phyloP scores from a whole-genome alignment of 2,888 invertebrate genomes.

The Prenolepis imparis region DNA sequence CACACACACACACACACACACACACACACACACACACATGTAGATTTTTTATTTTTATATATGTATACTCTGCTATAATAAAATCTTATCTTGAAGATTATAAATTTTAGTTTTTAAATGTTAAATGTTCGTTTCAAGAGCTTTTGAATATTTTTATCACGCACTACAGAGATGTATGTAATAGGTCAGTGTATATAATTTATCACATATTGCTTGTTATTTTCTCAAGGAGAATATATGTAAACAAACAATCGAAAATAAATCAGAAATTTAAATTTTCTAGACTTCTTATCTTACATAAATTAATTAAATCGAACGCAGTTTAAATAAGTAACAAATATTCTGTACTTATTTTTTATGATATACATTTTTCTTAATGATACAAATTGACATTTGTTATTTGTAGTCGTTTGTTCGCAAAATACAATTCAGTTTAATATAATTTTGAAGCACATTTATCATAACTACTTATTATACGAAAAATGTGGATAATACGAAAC shows the following conservation, averaged over 20 bases:
- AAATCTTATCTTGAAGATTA: not conserved
- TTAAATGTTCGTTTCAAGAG: too few species aligned
- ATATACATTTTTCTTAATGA: not conserved
- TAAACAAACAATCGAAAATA: not conserved
- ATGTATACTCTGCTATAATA: not conserved
- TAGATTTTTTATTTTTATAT: too few species aligned
- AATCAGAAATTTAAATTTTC: not conserved
- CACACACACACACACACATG: not conserved
- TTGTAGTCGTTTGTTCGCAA: not conserved
- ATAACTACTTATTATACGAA: not conserved
- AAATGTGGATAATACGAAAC: not conserved
- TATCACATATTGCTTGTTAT: not conserved
- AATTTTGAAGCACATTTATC: not conserved
- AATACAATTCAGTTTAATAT: not conserved
- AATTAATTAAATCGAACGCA: not conserved
- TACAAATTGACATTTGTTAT: not conserved
- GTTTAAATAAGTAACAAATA: not conserved
- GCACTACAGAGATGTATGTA: too few species aligned
- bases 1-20: too few species aligned
- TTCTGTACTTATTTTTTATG: not conserved
- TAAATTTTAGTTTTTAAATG: too few species aligned
- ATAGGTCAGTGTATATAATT: not conserved
- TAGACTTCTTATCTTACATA: not conserved
- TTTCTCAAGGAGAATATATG: not conserved
- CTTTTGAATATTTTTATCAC: not conserved